These are phyloP conservation scores for Campaea margaritaria DNA, from an alignment of 2,888 invertebrate genomes.

Conservation along the genomic window DNA sequence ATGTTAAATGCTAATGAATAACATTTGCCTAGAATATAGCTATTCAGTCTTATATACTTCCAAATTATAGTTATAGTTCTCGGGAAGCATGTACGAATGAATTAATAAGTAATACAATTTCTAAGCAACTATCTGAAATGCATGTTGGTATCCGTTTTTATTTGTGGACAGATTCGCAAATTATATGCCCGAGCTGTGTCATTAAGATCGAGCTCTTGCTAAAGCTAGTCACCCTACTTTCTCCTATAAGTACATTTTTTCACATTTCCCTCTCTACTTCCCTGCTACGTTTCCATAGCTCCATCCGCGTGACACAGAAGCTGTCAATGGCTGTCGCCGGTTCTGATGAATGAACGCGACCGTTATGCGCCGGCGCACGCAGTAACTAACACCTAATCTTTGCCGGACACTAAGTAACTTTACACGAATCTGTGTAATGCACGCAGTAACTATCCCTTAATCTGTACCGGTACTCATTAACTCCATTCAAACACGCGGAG, in stretches of 20 bases:
- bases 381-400: conserved; percentile 11
- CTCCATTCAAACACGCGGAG: conserved; percentile 68
- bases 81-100: too few relatives aligned
- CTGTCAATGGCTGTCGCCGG: conserved; percentile 82
- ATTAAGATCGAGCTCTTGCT: not conserved
- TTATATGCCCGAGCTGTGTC: too few relatives aligned
- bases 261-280: conserved; percentile 21
- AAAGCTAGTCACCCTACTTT: not conserved
- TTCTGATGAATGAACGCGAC: conserved; percentile 79
- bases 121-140: too few relatives aligned
- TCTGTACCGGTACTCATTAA: conserved; percentile 63
- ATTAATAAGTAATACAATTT: too few relatives aligned
- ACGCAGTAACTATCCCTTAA: conserved; percentile 10
- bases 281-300: conserved; percentile 40
- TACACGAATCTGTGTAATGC: conserved; percentile 22
- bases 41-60: too few relatives aligned
- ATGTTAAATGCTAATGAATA: too few relatives aligned
- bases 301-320: conserved; percentile 66
- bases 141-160: too few relatives aligned
- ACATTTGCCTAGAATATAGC: too few relatives aligned
- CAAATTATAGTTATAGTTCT: too few relatives aligned
- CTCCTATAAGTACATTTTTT: conserved; percentile 4
- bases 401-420: conserved; percentile 8
- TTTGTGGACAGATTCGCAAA: too few relatives aligned
- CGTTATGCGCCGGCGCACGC: conserved; percentile 65